Evolutionary conservation across 2,797 vertebrate genomes (phyloP).

Genomic region (Mycteria americana): DNA sequence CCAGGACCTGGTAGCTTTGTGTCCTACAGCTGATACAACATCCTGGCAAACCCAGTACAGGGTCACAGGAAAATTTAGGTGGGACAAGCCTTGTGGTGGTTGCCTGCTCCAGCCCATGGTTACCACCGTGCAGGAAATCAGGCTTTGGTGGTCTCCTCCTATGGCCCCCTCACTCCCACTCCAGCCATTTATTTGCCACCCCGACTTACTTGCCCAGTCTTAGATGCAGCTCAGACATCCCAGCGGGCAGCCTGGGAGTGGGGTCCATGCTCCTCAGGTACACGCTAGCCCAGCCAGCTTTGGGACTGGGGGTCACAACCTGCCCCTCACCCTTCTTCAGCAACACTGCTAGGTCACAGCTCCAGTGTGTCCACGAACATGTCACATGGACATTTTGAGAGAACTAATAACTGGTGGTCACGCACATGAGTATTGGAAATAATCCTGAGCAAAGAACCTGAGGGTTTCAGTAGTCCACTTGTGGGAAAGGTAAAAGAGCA

Average conservation of each 20-base stretch:
- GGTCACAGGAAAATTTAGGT: neutral
- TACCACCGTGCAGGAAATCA: neutral
- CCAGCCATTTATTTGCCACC: neutral
- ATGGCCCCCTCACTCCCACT: neutral
- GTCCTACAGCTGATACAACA: neutral
- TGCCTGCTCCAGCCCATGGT: neutral
- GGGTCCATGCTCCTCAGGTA: neutral
- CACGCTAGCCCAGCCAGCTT: accelerated
- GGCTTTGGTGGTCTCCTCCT: neutral
- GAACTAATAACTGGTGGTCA: neutral
- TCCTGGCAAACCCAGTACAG: neutral
- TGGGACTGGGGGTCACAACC: neutral
- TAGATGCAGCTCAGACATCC: neutral
- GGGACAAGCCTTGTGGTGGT: neutral
- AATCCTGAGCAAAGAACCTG: neutral
- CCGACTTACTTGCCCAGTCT: neutral
- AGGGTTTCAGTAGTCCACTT: neutral
- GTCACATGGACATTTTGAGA: neutral
- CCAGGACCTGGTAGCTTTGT: neutral
- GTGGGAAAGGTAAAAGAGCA: neutral
- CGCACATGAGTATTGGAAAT: neutral
- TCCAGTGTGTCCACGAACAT: neutral
- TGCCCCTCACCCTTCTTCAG: neutral
- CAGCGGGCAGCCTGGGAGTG: neutral
- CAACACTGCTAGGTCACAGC: neutral